Conservation (phyloP, 2,113 vertebrate genomes). For the Psittacula cyanocephala region DNA sequence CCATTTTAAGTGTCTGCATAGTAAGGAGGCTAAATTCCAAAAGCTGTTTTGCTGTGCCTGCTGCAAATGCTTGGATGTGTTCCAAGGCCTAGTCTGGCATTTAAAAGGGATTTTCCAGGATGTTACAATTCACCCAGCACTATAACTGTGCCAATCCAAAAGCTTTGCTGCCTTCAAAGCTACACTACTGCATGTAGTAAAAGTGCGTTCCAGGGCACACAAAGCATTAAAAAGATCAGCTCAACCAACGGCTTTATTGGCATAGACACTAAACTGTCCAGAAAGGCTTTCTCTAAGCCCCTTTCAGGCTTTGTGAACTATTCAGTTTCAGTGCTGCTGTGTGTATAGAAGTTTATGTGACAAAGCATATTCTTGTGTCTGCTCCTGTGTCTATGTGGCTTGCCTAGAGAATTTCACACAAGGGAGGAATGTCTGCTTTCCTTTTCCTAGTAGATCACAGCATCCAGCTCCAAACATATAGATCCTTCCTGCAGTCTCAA, state of each 20-base stretch:
- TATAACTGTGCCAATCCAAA: slow-evolving; percentile 38
- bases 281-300: not conserved
- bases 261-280: not conserved
- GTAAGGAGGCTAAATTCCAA: slow-evolving; percentile 21
- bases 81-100: slow-evolving; percentile 61
- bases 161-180: slow-evolving; percentile 49
- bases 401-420: not conserved
- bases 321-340: not conserved
- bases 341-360: not conserved
- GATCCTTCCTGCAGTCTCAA: not conserved
- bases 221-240: not conserved
- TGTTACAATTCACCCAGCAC: slow-evolving; percentile 42
- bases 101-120: slow-evolving; percentile 65
- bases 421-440: not conserved
- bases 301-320: not conserved
- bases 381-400: not conserved
- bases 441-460: not conserved
- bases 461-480: not conserved
- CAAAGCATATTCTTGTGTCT: not conserved
- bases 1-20: not conserved
- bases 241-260: slow-evolving; percentile 8
- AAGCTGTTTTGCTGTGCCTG: slow-evolving; percentile 50
- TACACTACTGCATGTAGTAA: not conserved
- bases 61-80: slow-evolving; percentile 38
- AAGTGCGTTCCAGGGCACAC: slow-evolving; percentile 21